These are phyloP conservation scores for Calidris pugnax DNA, from an alignment of 2,113 vertebrate genomes.

Conservation along the genomic window DNA sequence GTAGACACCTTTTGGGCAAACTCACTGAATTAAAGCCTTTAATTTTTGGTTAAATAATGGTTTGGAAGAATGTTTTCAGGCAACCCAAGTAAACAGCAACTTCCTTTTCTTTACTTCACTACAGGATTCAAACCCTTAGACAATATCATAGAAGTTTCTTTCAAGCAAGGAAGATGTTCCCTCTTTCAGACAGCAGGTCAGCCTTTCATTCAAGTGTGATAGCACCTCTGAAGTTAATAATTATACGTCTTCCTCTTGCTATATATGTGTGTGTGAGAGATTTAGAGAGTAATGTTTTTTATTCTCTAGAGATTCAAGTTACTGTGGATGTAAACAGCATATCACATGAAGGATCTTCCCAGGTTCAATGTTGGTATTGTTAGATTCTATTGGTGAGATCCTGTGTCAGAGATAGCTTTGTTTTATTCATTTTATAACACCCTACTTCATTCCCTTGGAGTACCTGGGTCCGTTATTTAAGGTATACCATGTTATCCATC, in stretches of 20 bases:
- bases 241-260: neutral
- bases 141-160: neutral
- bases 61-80: neutral
- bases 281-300: neutral
- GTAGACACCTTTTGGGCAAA: neutral
- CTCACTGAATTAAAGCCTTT: neutral
- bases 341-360: neutral
- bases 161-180: neutral
- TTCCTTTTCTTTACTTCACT: neutral
- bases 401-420: neutral
- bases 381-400: neutral
- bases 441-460: neutral
- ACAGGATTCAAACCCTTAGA: neutral
- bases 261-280: neutral
- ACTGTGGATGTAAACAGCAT: neutral
- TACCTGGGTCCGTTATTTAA: neutral
- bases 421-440: neutral
- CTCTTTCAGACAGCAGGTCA: neutral
- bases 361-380: neutral
- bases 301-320: neutral
- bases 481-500: accelerated
- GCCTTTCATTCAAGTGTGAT: neutral
- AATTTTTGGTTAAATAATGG: neutral
- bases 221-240: neutral
- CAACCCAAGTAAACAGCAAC: neutral